Base-by-base conservation (phyloP, 2,113 vertebrate genomes). In the Ptychochromis oligacanthus region DNA sequence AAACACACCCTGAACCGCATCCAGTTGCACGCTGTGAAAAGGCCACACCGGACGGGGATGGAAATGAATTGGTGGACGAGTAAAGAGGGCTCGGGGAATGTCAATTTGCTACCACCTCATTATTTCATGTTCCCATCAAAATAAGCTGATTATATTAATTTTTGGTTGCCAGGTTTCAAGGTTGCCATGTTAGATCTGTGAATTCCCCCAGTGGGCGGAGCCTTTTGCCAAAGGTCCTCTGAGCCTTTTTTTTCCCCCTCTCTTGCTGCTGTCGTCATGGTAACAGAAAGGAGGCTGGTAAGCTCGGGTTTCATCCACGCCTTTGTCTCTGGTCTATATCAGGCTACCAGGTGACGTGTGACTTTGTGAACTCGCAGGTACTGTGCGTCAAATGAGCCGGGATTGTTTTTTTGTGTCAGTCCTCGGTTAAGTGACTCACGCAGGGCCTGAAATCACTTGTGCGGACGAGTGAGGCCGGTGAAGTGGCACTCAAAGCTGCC, bases 241-340 rank as follows among this genome's bases (percentile, higher is more conserved):
- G 85, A 75, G 87, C 54, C 38, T 62, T 13, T 57, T 7, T 57
- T 7, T 57, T 6, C n/a, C n/a, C n/a, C n/a, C n/a, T 12, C 55
- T 26, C 70, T 14, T 12, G 56, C 80, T 85, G 52, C 75, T 79
- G 93, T 93, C n/a, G 87, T 85, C 89, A 88, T 89, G 79, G 90
- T 83, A 89, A 94, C 92, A 77, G 46, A 70, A 67, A 87, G 79
- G 74, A 86, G 83, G 76, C 86, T 61, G 83, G 77, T 59, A 4
- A 75, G 88, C 87, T 94, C 90, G 12, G 78, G 88, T 95, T 95
- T 92, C 93, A 77, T 91, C 85, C 87, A 62, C 79, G 43, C 79
- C 88, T 92, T 94, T 94, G 92, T 91, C 78, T 81, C 67, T 9
- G 64, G 74, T 89, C 83, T 88, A 83, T 89, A 87, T 90, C 85